Percentiles rank a stretch among this genome's conserved stretches.
These are phyloP conservation scores for Botrylloides violaceus DNA, from an alignment of 23 tunicate genomes.

Conservation along the genomic window DNA sequence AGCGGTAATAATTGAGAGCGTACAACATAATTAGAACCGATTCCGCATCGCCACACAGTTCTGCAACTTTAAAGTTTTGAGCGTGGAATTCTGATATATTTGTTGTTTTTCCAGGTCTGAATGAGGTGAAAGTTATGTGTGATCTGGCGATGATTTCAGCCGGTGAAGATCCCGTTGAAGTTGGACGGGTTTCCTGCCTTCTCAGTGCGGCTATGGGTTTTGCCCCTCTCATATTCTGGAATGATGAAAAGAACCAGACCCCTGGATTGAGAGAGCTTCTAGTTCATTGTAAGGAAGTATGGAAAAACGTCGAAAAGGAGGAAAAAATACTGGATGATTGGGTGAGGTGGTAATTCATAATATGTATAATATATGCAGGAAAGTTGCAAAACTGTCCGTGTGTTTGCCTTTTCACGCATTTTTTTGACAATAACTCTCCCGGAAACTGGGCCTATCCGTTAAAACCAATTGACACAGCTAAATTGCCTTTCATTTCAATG, in stretches of 20 bases:
- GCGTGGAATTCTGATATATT: too few relatives aligned
- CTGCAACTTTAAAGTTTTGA: too few relatives aligned
- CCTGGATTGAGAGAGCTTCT: neutral
- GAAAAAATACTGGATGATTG: neutral
- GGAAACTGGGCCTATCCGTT: too few relatives aligned
- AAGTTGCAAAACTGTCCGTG: too few relatives aligned
- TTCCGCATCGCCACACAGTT: neutral
- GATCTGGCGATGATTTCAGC: slow-evolving; percentile 82
- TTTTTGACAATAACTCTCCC: too few relatives aligned
- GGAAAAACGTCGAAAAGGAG: neutral
- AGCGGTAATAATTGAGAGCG: too few relatives aligned
- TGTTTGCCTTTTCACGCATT: too few relatives aligned
- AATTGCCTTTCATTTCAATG: too few relatives aligned
- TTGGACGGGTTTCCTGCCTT: slow-evolving; percentile 56
- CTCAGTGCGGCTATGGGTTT: slow-evolving; percentile 72
- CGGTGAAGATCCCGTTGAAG: slow-evolving; percentile 49
- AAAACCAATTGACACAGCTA: too few relatives aligned
- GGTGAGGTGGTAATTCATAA: neutral
- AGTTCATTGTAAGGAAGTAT: neutral
- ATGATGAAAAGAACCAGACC: slow-evolving; percentile 3
- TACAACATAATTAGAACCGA: neutral
- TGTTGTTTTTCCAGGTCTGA: slow-evolving; percentile 13
- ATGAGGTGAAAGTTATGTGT: slow-evolving; percentile 73
- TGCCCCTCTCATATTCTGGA: slow-evolving; percentile 57
- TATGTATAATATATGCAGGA: too few relatives aligned